Percentiles rank a stretch among this genome's conserved stretches.
phyloP scores from a whole-genome alignment of 1,140 invertebrate genomes.

The Dolichoris vasculosae region DNA sequence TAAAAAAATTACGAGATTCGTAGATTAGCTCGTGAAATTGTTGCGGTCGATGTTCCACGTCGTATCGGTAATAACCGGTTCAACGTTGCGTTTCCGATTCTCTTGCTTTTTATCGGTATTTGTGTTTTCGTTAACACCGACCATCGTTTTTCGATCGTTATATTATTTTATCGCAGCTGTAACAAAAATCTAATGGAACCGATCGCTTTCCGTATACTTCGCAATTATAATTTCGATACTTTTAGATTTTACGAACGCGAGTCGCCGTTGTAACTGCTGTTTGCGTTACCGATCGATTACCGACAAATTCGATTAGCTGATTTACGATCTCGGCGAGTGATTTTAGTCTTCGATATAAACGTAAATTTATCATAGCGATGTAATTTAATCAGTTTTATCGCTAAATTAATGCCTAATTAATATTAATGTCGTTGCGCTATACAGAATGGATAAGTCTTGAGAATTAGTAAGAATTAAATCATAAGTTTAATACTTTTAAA shows the following conservation, averaged over 20 bases:
- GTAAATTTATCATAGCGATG: too few relatives aligned
- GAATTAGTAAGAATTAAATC: not conserved
- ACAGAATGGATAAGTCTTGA: not conserved
- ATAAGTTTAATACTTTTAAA: not conserved
- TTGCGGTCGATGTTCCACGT: not conserved
- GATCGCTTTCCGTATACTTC: not conserved
- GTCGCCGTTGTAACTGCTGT: too few relatives aligned
- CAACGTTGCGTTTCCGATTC: not conserved
- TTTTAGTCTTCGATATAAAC: not conserved
- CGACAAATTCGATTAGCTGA: not conserved
- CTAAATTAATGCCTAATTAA: not conserved
- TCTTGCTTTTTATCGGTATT: not conserved
- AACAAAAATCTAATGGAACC: not conserved
- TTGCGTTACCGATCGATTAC: too few relatives aligned
- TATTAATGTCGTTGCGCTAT: not conserved
- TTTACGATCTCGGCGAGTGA: not conserved
- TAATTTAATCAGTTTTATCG: not conserved
- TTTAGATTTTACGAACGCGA: too few relatives aligned
- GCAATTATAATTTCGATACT: not conserved
- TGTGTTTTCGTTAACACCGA: too few relatives aligned
- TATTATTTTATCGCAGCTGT: not conserved
- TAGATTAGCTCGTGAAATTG: not conserved
- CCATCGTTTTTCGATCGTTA: not conserved
- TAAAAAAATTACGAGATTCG: not conserved
- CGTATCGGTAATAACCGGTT: not conserved